Conservation (phyloP, 1,140 invertebrate genomes). For the Pectinophora gossypiella region DNA sequence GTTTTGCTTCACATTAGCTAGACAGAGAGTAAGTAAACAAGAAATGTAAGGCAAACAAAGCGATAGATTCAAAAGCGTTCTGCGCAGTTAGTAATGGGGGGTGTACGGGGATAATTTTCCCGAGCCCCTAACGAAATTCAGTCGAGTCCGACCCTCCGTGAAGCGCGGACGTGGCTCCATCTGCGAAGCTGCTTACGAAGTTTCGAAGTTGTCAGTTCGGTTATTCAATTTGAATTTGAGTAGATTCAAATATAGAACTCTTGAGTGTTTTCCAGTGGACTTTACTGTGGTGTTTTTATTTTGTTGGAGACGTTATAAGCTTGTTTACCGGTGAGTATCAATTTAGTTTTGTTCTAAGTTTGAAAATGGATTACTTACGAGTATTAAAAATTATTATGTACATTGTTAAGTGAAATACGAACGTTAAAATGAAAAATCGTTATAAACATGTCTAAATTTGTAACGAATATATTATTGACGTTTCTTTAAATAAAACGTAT, state of each 20-base stretch:
- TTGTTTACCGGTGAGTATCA: too few species aligned
- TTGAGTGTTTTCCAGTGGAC: background rate
- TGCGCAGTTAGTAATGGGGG: conserved; percentile 25
- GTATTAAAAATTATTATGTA: too few species aligned
- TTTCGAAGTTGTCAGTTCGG: conserved; percentile 9
- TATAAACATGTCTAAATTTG: too few species aligned
- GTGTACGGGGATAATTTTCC: conserved; percentile 18
- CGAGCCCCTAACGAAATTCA: conserved; percentile 19
- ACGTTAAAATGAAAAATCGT: too few species aligned
- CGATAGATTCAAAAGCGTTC: conserved; percentile 5
- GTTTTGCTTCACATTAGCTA: too few species aligned
- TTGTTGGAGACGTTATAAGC: too few species aligned
- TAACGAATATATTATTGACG: too few species aligned
- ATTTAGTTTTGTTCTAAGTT: too few species aligned
- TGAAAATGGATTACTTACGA: too few species aligned
- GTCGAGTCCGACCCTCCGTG: conserved; percentile 18
- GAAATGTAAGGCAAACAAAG: conserved; percentile 14
- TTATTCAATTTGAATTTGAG: conserved; percentile 21
- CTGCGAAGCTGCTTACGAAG: conserved; percentile 12
- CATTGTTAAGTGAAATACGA: too few species aligned
- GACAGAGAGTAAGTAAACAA: too few species aligned
- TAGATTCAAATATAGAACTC: background rate
- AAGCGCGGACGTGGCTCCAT: conserved; percentile 14
- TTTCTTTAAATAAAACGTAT: too few species aligned
- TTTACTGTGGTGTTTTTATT: background rate